Evolutionary conservation across 2,888 invertebrate genomes (phyloP), one percentile per base, ranked within the genome.

Genomic region (Stenchaetothrips biformis): DNA sequence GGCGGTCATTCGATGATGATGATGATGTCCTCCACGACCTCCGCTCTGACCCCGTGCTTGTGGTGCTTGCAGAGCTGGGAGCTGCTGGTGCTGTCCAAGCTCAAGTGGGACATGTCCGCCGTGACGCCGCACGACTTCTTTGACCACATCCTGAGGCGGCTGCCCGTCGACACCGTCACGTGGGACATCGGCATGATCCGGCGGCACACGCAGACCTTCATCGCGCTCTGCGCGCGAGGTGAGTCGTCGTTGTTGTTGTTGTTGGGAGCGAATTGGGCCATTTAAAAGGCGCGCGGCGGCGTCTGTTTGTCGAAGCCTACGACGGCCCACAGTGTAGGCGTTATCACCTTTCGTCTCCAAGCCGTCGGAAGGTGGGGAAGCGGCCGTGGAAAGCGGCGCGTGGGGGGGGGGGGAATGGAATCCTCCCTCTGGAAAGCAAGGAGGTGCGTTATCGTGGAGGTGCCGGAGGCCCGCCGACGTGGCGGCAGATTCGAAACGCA

Each of bases 91-190:
- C 90, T 98, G 83, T 93, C 93, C 82, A 93, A 94, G 86, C 89
- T 98, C 84, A 95, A 96, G 86, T 98, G 98, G 98, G 96, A 98
- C 89, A 90, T 98, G 83, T 94, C 95, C 16, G 94, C 95, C 48
- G 93, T 98, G 83, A 97, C 97, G 48, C 94, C 97, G 16, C 93
- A 96, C 86, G 98, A 98, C 88, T 98, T 98, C 89, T 90, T 98
- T 84, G 93, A 94, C 85, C 92, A 94, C 86, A 90, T 95, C 85
- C 89, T 95, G 84, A 90, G 91, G 84, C 90, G 94, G 86, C 89
- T 95, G 84, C 93, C 93, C 21, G 89, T 94, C 82, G 89, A 90
- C 83, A 82, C 83, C 78, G 88, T 90, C 83, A 87, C 87, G 82
- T 91, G 93, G 86, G 91, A 92, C 87, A 89, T 90, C 78, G 91